Evolutionary conservation across 1,140 invertebrate genomes (phyloP), one percentile per base, ranked within the genome.

Genomic region (Drosophila elegans): DNA sequence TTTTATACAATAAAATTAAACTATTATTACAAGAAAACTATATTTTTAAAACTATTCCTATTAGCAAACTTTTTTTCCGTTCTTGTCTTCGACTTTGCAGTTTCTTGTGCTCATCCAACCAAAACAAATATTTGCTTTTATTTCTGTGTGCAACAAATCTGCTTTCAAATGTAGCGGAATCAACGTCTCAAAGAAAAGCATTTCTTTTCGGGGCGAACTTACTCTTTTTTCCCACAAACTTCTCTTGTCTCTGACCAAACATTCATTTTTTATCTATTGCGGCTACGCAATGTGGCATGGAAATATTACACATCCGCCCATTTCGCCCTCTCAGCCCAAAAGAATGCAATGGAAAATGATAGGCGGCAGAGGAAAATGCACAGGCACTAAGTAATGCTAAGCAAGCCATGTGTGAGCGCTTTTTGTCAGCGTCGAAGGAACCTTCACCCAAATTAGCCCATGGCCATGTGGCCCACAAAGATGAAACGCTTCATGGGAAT

Each of bases 381-480:
- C 11, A 11, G 46, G 32, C 44, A 36, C 36, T 57, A 48, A 71
- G 66, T 69, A 32, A 62, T 63, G 34, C 72, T 49, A 52, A 61
- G 55, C 69, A 52, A 53, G 46, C 69, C 68, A 61, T 73, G 69
- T 73, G 68, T 41, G 38, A 49, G 68, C 46, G 39, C 46, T 73
- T 73, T 60, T 73, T 60, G 66, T 56, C 36, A 34, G 66, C 46
- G 69, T 61, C 69, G 48, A 16, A 39, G 55, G 41, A 60, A 61
- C 69, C 69, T 73, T 73, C 56, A 53, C 68, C 68, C 68, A 73
- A 73, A 73, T 73, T 73, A 73, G 69, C 69, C 69, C 69, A 73
- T 45, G 69, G 69, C 69, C 69, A 73, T 71, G 66, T 13, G 68
- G 51, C 44, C 32, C 68, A 57, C 67, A 21, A 73, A 73, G 69